Evolutionary conservation across 2,113 vertebrate genomes (phyloP).

Genomic region (Crotalus horridus): DNA sequence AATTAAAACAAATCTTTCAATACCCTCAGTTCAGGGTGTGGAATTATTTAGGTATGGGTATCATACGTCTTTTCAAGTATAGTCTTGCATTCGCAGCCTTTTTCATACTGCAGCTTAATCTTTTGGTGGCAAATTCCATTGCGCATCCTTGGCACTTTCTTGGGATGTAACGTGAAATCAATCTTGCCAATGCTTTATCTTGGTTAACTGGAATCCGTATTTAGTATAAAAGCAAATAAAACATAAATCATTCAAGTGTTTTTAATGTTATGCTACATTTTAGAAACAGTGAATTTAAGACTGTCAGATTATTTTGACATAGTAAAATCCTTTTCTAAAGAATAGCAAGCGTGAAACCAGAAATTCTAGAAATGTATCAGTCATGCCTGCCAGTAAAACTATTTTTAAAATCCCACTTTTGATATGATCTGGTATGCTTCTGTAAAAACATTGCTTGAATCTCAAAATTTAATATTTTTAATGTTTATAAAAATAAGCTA

Average conservation of each 20-base stretch:
- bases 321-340: not conserved
- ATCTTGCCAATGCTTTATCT: not conserved
- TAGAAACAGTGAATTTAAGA: not conserved
- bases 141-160: not conserved
- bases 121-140: not conserved
- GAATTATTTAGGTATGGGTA: not conserved
- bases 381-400: not conserved
- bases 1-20: not conserved
- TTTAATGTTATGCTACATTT: not conserved
- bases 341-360: not conserved
- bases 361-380: not conserved
- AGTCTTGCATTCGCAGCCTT: not conserved
- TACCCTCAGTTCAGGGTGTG: not conserved
- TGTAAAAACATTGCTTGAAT: not conserved
- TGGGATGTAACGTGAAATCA: not conserved
- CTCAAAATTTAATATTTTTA: not conserved
- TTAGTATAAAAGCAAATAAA: not conserved
- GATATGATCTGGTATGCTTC: not conserved
- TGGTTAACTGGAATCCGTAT: not conserved
- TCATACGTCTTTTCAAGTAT: not conserved
- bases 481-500: not conserved
- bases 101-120: not conserved
- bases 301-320: not conserved
- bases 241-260: not conserved
- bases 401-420: not conserved